phyloP scores from a whole-genome alignment of 1,140 invertebrate species.

The Tetragnatha versicolor region DNA sequence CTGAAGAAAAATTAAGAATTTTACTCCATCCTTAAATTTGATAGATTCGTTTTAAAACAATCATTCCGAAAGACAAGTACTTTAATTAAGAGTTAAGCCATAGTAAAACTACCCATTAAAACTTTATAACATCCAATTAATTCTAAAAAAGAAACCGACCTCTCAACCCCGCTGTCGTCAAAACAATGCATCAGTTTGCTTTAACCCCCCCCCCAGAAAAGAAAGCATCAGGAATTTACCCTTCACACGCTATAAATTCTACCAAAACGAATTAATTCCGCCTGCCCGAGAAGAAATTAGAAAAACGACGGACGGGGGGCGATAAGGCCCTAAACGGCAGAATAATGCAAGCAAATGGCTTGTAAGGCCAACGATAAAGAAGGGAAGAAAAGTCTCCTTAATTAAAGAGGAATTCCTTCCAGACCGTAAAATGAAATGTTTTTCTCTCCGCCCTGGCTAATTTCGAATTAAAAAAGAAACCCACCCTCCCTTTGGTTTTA shows the following conservation, averaged over 20 bases:
- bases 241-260: background rate
- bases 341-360: conserved; percentile 40
- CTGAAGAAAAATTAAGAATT: too few relatives aligned
- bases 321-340: conserved; percentile 44
- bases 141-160: too few relatives aligned
- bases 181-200: too few relatives aligned
- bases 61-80: too few relatives aligned
- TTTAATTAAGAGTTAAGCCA: too few relatives aligned
- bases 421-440: conserved; percentile 23
- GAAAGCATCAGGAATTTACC: background rate
- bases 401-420: conserved; percentile 32
- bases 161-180: too few relatives aligned
- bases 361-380: conserved; percentile 47
- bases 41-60: too few relatives aligned
- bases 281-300: background rate
- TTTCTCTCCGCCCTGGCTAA: conserved; percentile 13
- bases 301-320: conserved; percentile 7
- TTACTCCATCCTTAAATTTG: too few relatives aligned
- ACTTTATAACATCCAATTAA: too few relatives aligned
- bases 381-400: conserved; percentile 39
- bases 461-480: conserved; percentile 38
- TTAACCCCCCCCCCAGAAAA: too few relatives aligned
- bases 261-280: background rate
- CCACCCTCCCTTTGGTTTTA: background rate
- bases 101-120: too few relatives aligned